Conservation (phyloP, 2,797 vertebrate genomes). For the Gymnodraco acuticeps region DNA sequence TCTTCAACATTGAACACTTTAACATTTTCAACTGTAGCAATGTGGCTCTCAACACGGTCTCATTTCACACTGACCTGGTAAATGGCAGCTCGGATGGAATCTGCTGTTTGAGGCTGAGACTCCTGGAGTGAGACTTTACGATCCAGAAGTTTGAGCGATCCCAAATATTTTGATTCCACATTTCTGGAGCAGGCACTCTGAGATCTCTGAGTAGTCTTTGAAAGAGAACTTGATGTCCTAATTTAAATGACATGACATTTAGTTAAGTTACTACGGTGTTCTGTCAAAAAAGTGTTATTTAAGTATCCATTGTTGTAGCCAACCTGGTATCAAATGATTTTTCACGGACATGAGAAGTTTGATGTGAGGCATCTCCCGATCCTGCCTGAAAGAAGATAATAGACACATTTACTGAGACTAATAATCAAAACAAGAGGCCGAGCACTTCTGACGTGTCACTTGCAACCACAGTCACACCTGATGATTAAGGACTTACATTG, state of each 20-base stretch:
- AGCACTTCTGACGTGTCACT: neutral
- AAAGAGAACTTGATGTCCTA: conserved; percentile 80
- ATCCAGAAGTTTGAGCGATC: conserved; percentile 90
- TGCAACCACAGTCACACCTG: neutral
- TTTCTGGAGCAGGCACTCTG: conserved; percentile 65
- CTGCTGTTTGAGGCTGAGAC: conserved; percentile 81
- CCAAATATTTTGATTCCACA: conserved; percentile 89
- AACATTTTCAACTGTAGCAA: too few species aligned
- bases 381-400: conserved; percentile 58
- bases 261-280: neutral
- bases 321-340: conserved; percentile 69
- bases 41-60: neutral
- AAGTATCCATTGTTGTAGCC: neutral
- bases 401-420: neutral
- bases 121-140: conserved; percentile 76
- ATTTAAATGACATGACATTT: conserved; percentile 12
- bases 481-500: conserved; percentile 62
- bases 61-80: conserved; percentile 89
- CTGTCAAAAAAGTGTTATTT: neutral
- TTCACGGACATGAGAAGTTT: conserved; percentile 42
- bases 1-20: too few species aligned
- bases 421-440: neutral
- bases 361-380: conserved; percentile 39
- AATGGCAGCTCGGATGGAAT: conserved; percentile 89
- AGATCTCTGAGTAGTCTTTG: conserved; percentile 72